Evolutionary conservation across 2,113 vertebrate species (phyloP), one percentile per base, ranked within the genome.

Genomic region (Calyptomena viridis): DNA sequence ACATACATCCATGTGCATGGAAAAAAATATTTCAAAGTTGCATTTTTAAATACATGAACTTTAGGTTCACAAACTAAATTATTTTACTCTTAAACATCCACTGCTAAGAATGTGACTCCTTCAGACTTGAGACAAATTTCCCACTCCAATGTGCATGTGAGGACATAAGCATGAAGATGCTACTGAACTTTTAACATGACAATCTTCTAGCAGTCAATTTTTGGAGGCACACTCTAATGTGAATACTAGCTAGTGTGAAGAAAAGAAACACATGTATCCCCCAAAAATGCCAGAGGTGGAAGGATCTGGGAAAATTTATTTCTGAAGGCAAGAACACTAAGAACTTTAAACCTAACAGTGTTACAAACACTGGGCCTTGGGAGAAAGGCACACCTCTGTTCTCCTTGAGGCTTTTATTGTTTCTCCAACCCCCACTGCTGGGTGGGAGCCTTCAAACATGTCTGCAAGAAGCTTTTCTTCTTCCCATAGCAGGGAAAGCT

Each of bases 1-100:
- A 27, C 5, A 44, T 23, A 58, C 6, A 71, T 12, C 24, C 0
- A 2, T 18, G 4, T 2, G 6, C 9, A 28, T 15, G 5, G 22
- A 58, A 84, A 12, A n/a, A 33, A 14, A 42, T 47, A 49, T 53
- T 73, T 81, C n/a, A 77, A 89, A 63, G 14, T 4, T 59, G 4
- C 5, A 44, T 87, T 78, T 89, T 69, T 31, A 86, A 80, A 77
- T 30, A 55, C 3, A 27, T 6, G 1, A 80, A 49, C 14, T 33
- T 77, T n/a, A 77, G 7, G 9, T 80, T 77, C 21, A 55, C 31
- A 47, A 83, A 14, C 12, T 21, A 27, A 75, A 47, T 21, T 72
- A 60, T 62, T 91, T 80, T 53, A 49, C 24, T 66, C 13, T 80
- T 8, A 44, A 63, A 67, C 1, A 2, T 19, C 22, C 40, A 3